phyloP scores from a whole-genome alignment of 2,888 invertebrate genomes.

The Synanthedon tipuliformis region DNA sequence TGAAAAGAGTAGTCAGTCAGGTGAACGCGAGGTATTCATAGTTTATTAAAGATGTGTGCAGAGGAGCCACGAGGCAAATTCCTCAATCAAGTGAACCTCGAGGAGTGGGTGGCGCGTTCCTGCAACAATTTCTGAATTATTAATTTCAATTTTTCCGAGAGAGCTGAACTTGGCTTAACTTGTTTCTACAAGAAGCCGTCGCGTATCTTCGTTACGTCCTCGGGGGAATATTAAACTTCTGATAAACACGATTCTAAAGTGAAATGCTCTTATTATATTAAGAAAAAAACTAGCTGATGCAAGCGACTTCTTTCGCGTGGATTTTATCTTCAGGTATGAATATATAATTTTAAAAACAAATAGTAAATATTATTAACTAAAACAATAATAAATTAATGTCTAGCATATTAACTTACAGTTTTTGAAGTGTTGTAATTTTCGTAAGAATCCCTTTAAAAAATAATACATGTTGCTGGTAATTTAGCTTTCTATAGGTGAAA shows the following conservation, averaged over 20 bases:
- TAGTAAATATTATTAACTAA: no score
- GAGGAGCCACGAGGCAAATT: not conserved
- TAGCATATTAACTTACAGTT: no score
- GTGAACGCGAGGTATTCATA: not conserved
- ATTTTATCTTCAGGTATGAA: not conserved
- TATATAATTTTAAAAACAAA: no score
- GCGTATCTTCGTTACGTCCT: not conserved
- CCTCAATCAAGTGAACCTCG: not conserved
- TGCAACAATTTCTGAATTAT: conserved; percentile 4
- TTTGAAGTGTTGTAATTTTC: no score
- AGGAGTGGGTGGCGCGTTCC: not conserved
- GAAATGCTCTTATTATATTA: not conserved
- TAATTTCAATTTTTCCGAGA: conserved; percentile 7
- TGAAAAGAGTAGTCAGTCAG: not conserved
- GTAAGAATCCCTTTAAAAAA: no score
- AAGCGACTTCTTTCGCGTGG: not conserved
- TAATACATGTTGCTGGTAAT: no score
- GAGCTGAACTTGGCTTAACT: not conserved
- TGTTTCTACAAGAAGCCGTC: not conserved
- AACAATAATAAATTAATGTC: no score
- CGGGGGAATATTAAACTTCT: not conserved
- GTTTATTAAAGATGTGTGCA: not conserved
- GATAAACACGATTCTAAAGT: not conserved
- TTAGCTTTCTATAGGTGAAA: no score
- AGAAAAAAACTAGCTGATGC: not conserved